Base-by-base conservation (phyloP, 2,888 invertebrate species). In the Caenorhabditis japonica region DNA sequence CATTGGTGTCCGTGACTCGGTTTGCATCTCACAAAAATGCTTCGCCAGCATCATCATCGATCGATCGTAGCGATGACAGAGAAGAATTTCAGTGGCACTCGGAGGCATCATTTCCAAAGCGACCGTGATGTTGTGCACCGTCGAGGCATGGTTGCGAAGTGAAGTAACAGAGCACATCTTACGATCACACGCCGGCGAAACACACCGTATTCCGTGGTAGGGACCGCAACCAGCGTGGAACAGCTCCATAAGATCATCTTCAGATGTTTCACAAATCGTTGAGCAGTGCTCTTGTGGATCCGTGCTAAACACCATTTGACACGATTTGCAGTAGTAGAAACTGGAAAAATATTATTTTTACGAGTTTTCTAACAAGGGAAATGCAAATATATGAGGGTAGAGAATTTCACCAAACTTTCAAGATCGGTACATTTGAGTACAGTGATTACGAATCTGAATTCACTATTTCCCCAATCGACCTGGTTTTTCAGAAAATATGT, bases 271-370 rank as follows among this genome's bases (percentile, higher is more conserved):
- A 7, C n/a, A 19, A n/a, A n/a, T n/a, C n/a, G n/a, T n/a, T n/a
- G n/a, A n/a, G n/a, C n/a, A n/a, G 21, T 72, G 72, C 0, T 23
- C 10, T 4, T 13, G 15, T 0, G 34, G 13, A 33, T 64, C 59
- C 7, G 13, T 12, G 33, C 10, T 30, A 41, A 59, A 17, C 3
- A 72, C 23, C 0, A 17, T 10, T 7, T 25, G n/a, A 41, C 71
- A 72, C 12, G 56, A 34, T 0, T 34, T n/a, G 13, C 71, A 72
- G 23, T 43, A 59, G 38, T 44, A 8, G 43, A 38, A 62, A 38
- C 59, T 59, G 41, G 8, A 59, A 59, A 4, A 30, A 7, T 30
- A 10, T 5, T n/a, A n/a, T n/a, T n/a, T n/a, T n/a, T n/a, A n/a
- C n/a, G n/a, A n/a, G n/a, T n/a, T n/a, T n/a, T n/a, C n/a, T n/a